Conservation (phyloP, 1,140 invertebrate species). For the Caenorhabditis brenneri region DNA sequence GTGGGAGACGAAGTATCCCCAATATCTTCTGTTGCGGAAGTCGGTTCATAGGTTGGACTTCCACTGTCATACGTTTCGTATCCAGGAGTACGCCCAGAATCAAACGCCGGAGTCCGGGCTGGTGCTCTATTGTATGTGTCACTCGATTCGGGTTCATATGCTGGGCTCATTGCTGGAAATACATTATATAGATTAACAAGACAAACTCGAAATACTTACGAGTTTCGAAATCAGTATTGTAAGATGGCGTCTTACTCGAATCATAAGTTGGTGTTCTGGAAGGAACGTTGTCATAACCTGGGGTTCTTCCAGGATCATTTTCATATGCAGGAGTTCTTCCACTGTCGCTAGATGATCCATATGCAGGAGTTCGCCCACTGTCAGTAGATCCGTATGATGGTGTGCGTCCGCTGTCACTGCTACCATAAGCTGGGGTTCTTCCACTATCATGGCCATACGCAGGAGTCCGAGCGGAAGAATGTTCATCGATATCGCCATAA, state of each 20-base stretch:
- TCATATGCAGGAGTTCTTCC: slow-evolving; percentile 46
- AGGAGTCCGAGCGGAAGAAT: background rate
- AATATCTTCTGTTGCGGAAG: slow-evolving; percentile 81
- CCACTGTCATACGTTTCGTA: slow-evolving; percentile 77
- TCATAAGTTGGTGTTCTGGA: background rate
- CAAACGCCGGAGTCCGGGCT: slow-evolving; percentile 32
- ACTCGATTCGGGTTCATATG: background rate
- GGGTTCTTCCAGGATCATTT: slow-evolving; percentile 4
- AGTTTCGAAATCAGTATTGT: background rate
- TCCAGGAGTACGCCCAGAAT: slow-evolving; percentile 85
- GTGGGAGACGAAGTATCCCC: slow-evolving; percentile 76
- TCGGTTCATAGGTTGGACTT: slow-evolving; percentile 77
- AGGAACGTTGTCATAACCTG: background rate
- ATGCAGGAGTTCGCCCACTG: background rate
- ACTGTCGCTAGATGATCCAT: background rate
- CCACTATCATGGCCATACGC: slow-evolving; percentile 35
- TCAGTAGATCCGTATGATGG: slow-evolving; percentile 72
- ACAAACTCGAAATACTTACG: background rate
- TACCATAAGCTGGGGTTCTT: slow-evolving; percentile 2
- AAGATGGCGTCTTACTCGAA: background rate
- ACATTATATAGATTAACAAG: background rate
- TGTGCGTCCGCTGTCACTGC: slow-evolving; percentile 76
- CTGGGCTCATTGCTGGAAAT: background rate
- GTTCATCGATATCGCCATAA: background rate
- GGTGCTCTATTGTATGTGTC: background rate